Percentiles rank a stretch among this genome's conserved stretches.
Conservation (phyloP, 2,888 invertebrate genomes). For the Plebejus argus region DNA sequence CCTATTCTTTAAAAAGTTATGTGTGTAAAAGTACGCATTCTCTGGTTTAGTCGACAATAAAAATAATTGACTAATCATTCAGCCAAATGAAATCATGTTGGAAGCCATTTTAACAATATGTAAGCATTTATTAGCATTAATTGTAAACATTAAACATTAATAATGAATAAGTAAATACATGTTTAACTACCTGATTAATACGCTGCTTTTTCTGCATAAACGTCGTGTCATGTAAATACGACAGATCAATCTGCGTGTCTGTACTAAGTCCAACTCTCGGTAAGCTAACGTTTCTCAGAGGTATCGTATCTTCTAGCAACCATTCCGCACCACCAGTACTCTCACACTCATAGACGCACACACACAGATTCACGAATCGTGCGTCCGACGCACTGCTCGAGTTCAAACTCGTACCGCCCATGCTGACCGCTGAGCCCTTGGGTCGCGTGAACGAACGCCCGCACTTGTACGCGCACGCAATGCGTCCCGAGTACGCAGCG, state of each 20-base stretch:
- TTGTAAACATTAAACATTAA: too few species aligned
- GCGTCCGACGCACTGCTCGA: conserved; percentile 66
- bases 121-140: too few species aligned
- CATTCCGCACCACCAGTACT: conserved; percentile 97
- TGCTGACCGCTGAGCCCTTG: conserved; percentile 87
- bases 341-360: conserved; percentile 99
- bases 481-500: conserved; percentile 98
- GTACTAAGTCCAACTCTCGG: conserved; percentile 90
- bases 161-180: too few species aligned
- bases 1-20: too few species aligned
- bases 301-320: conserved; percentile 97
- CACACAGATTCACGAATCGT: conserved; percentile 93
- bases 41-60: too few species aligned
- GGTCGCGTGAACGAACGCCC: conserved; percentile 93
- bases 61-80: too few species aligned
- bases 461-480: conserved; percentile 98
- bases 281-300: conserved; percentile 94
- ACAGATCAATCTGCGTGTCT: conserved; percentile 90
- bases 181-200: conserved; percentile 82
- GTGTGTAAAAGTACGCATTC: too few species aligned
- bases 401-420: conserved; percentile 64
- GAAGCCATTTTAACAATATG: too few species aligned
- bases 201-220: conserved; percentile 91
- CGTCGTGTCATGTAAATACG: conserved; percentile 89
- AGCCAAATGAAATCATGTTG: too few species aligned